These are phyloP conservation scores for Balearica regulorum DNA, from an alignment of 2,797 vertebrate genomes.

Conservation along the genomic window DNA sequence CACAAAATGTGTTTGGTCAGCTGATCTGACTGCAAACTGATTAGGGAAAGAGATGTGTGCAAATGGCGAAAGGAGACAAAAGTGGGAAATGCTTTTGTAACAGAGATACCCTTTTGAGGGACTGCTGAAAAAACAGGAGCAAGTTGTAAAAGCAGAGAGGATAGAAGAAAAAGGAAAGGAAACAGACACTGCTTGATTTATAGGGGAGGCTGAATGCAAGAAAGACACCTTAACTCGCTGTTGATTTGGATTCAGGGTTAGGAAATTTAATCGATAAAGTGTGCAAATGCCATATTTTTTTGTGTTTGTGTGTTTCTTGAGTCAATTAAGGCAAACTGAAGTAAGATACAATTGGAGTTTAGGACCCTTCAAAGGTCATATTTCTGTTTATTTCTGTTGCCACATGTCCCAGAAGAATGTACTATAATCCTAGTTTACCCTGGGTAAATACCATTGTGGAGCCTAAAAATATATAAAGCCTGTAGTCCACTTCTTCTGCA, in stretches of 20 bases:
- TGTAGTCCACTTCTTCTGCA: not conserved
- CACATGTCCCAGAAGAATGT: not conserved
- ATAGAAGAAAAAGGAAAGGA: not conserved
- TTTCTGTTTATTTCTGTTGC: slow-evolving; percentile 40
- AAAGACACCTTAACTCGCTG: not conserved
- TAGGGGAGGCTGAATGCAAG: not conserved
- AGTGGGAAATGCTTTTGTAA: not conserved
- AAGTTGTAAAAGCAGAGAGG: not conserved
- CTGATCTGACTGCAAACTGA: not conserved
- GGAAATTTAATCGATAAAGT: not conserved
- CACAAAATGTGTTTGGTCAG: not conserved
- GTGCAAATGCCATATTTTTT: not conserved
- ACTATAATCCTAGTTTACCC: not conserved
- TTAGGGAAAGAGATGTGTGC: not conserved
- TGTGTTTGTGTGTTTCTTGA: slow-evolving; percentile 21
- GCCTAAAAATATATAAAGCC: not conserved
- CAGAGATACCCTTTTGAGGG: not conserved
- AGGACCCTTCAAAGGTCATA: slow-evolving; percentile 41
- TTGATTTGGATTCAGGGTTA: not conserved
- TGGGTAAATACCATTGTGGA: not conserved
- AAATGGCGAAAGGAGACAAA: not conserved
- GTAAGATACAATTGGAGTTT: not conserved
- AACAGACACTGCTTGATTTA: not conserved
- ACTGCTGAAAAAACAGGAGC: not conserved
- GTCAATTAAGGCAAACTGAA: not conserved